Evolutionary conservation across 2,888 invertebrate species (phyloP), one percentile per base, ranked within the genome.

Genomic region (Pandemis corylana): DNA sequence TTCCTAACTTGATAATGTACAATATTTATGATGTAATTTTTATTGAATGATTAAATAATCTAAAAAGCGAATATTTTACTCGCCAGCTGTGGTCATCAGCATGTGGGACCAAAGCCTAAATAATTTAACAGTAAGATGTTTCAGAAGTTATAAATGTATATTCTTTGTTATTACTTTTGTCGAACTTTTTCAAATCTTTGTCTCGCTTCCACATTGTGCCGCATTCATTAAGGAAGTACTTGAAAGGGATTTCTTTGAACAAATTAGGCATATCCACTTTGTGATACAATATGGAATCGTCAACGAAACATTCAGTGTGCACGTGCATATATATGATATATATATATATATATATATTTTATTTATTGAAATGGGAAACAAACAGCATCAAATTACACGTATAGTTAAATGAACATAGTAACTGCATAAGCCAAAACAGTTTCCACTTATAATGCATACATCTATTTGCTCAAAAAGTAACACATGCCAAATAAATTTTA

Each of bases 101-200:
- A 59, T 7, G 59, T 28, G 5, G 49, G 49, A 28, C 44, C 5
- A 28, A n/a, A 64, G 13, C 44, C 20, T 68, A 44, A 68, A 59
- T 9, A 44, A 42, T 46, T 59, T 20, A 59, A 59, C 44, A 68
- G 20, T 49, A 28, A 15, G 6, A 44, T 59, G 44, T n/a, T 13
- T 59, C 59, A 44, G 42, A 59, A 68, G 63, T 63, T 70, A 63
- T 12, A 12, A 62, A 49, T 63, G 51, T 62, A 63, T 49, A 70
- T 62, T 62, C 59, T 44, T 62, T 46, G 59, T 61, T 49, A 36
- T 41, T 70, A 70, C 63, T 62, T 70, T 13, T 9, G 12, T 0
- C 44, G 20, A 68, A 56, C 42, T 68, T 68, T 68, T 56, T 28
- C 1, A 68, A 68, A 68, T 68, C 44, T 59, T 46, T 44, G 59